A percentile compares a stretch with the other conserved stretches of the same genome.
phyloP scores from a whole-genome alignment of 1,140 invertebrate genomes.

The Marisa cornuarietis region DNA sequence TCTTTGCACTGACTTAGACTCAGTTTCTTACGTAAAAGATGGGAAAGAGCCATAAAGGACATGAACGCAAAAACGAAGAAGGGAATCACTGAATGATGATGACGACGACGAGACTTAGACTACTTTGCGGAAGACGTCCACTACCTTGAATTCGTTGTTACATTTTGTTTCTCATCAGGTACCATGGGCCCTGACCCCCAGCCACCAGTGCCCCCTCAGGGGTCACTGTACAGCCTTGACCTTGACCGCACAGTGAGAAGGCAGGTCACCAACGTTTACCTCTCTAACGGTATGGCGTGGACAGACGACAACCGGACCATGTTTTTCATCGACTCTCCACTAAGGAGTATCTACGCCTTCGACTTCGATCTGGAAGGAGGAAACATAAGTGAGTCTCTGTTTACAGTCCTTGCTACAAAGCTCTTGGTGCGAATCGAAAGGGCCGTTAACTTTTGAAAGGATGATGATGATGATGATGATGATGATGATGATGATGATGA shows the following conservation, averaged over 20 bases:
- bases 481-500: too few relatives aligned
- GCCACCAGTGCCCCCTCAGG: slow-evolving; percentile 21
- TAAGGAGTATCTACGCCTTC: slow-evolving; percentile 71
- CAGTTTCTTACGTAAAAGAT: background rate
- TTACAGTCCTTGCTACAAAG: background rate
- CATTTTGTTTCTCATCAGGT: background rate
- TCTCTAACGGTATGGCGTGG: slow-evolving; percentile 88
- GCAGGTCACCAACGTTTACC: slow-evolving; percentile 62
- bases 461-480: too few relatives aligned
- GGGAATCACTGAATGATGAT: too few relatives aligned
- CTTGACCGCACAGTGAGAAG: slow-evolving; percentile 40
- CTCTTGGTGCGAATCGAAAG: background rate
- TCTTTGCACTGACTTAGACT: too few relatives aligned
- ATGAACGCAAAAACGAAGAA: background rate
- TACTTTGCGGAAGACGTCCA: background rate
- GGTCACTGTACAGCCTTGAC: slow-evolving; percentile 55
- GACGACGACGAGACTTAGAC: background rate
- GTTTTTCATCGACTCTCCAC: slow-evolving; percentile 66
- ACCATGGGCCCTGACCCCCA: background rate
- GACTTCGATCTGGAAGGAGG: slow-evolving; percentile 79
- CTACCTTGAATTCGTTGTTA: background rate
- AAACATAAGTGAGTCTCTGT: slow-evolving; percentile 66
- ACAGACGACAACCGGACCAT: slow-evolving; percentile 73
- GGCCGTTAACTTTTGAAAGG: too few relatives aligned
- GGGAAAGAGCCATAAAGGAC: background rate